Evolutionary conservation across 2,888 invertebrate species (phyloP).

Genomic region (Bombylius discolor): DNA sequence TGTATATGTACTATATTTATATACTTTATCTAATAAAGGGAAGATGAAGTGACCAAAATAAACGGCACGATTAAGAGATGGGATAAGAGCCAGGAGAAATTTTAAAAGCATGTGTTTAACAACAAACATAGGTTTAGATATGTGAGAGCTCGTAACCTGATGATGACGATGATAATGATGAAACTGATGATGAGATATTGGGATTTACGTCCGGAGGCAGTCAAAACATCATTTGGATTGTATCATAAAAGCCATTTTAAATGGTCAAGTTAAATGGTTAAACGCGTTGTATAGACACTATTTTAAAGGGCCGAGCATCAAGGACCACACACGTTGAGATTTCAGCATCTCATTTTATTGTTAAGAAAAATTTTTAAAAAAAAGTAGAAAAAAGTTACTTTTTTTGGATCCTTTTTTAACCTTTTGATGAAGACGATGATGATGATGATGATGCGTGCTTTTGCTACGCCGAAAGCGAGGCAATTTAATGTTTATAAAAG

Average conservation of each 20-base stretch:
- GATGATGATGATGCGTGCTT: neutral
- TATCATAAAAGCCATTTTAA: constrained; percentile 9
- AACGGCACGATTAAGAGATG: neutral
- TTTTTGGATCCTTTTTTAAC: constrained; percentile 3
- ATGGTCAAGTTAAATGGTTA: constrained; percentile 11
- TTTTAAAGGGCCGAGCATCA: neutral
- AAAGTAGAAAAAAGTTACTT: neutral
- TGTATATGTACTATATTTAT: neutral
- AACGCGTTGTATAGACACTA: constrained; percentile 6
- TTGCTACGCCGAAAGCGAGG: too few species aligned
- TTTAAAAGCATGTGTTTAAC: neutral
- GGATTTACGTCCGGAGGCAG: constrained; percentile 3
- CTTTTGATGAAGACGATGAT: neutral
- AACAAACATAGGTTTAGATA: neutral
- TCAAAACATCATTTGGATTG: constrained; percentile 10
- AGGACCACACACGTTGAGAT: constrained; percentile 13
- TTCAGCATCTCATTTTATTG: neutral
- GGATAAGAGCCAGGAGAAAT: neutral
- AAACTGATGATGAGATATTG: neutral
- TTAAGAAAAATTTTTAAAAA: neutral
- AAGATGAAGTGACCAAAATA: neutral
- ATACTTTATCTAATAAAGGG: neutral
- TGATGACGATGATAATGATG: neutral
- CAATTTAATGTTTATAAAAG: too few species aligned
- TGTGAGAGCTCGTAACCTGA: too few species aligned